Evolutionary conservation across 2,888 invertebrate genomes (phyloP).

Genomic region (Drosophila yooni): DNA sequence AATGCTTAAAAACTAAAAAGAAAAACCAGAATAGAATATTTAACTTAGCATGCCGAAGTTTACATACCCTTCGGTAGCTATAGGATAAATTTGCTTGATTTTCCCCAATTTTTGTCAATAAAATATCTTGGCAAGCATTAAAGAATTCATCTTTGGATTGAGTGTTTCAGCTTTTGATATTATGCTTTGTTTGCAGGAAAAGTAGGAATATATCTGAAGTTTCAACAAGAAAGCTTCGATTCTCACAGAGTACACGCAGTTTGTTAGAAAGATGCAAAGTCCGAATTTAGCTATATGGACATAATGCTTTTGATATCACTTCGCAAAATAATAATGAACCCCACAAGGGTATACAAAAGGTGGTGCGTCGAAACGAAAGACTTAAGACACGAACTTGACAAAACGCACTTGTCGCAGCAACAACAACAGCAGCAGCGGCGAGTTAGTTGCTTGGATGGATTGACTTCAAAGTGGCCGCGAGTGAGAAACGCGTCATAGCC

Average conservation of each 20-base stretch:
- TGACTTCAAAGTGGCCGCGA: conserved; percentile 59
- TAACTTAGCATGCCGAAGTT: neutral
- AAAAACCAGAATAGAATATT: neutral
- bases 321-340: neutral
- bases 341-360: neutral
- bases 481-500: conserved; percentile 60
- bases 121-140: neutral
- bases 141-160: neutral
- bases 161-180: neutral
- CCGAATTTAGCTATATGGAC: neutral
- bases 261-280: neutral
- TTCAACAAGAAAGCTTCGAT: neutral
- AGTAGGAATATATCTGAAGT: neutral
- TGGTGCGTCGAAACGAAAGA: conserved; percentile 58
- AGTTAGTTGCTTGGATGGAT: conserved; percentile 31
- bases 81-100: neutral
- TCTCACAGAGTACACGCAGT: neutral
- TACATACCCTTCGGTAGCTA: neutral
- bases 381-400: conserved; percentile 67
- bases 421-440: conserved; percentile 10
- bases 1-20: conserved; percentile 10
- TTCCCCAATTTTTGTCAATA: neutral
- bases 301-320: neutral
- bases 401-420: conserved; percentile 65
- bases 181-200: neutral